A percentile compares a stretch with the other conserved stretches of the same genome.
These are phyloP conservation scores for Ceramica pisi DNA, from an alignment of 2,888 invertebrate species.

Conservation along the genomic window DNA sequence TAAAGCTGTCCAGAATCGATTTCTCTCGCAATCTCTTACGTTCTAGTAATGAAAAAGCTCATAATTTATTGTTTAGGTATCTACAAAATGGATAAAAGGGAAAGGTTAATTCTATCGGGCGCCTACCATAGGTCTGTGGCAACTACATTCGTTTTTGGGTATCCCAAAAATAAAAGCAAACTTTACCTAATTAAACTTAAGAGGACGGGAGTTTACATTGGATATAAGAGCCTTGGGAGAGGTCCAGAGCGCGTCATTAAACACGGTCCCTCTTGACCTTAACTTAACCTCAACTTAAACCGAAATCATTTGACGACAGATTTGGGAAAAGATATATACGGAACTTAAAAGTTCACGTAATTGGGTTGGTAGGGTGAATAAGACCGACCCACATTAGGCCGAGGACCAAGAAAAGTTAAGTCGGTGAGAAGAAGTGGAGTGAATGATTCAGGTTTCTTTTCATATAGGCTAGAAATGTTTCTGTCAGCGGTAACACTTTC, in stretches of 20 bases:
- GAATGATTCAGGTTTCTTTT: too few species aligned
- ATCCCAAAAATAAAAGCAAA: conserved; percentile 39
- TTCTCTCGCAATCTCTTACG: too few species aligned
- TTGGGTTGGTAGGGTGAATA: neutral
- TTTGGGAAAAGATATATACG: conserved; percentile 26
- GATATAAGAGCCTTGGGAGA: conserved; percentile 47
- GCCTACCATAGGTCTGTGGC: too few species aligned
- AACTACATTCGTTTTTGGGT: neutral
- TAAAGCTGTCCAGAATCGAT: too few species aligned
- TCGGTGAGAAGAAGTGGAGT: neutral
- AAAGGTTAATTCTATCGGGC: too few species aligned
- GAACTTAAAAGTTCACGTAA: conserved; percentile 21
- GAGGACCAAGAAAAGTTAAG: neutral
- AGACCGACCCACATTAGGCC: neutral
- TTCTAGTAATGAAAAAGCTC: too few species aligned
- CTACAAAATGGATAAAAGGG: too few species aligned
- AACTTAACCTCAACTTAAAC: conserved; percentile 43
- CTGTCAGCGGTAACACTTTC: too few species aligned
- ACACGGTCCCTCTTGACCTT: conserved; percentile 45
- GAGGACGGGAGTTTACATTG: conserved; percentile 23
- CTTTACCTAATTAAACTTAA: conserved; percentile 50
- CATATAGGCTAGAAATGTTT: too few species aligned
- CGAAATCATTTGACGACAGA: conserved; percentile 37
- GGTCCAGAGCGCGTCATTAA: conserved; percentile 39
- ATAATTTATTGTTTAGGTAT: too few species aligned